Base-by-base conservation (phyloP, 2,888 invertebrate species). In the Eupithecia subumbrata region DNA sequence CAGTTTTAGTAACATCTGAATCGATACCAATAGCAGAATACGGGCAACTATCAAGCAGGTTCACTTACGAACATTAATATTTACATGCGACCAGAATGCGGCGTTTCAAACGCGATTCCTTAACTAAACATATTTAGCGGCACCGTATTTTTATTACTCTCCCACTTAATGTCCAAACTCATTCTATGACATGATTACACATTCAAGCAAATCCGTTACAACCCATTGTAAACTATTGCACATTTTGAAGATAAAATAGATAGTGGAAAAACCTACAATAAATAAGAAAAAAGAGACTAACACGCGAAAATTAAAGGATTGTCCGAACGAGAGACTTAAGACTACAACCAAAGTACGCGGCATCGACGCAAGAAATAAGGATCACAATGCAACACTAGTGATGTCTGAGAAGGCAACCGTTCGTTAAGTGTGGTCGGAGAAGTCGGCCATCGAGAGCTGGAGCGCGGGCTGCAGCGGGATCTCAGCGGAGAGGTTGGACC, bases 401-500 rank as follows among this genome's bases (percentile, higher is more conserved):
- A 72, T 72, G 73, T 30, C 40, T 30, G 52, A 34, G 70, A 66
- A 30, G 22, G 43, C 40, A 16, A 25, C 63, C n/a, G 73, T 73
- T 73, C 77, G 74, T 81, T 92, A 93, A 79, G 90, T 89, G 84
- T 87, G 87, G 69, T 87, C 88, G 77, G 90, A 82, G 72, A 92
- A 82, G 73, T 93, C 92, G 70, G 82, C 87, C 30, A 88, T 89
- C 56, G 92, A 90, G 72, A 94, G 86, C 79, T 92, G 92, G 79
- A 94, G 88, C 60, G 86, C 80, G 18, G 94, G 94, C 82, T 94
- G 95, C 68, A 94, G 82, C 5, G 94, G 92, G 74, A 93, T 92
- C 82, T 94, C 95, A 5, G 88, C 87, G 1, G 94, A 93, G 18
- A 89, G 85, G 75, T 92, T 92, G 0, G 94, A 92, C 5, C 89